Percentiles rank a stretch among this genome's conserved stretches.
Conservation (phyloP, 2,797 vertebrate genomes). For the Pseudocheirus occidentalis region DNA sequence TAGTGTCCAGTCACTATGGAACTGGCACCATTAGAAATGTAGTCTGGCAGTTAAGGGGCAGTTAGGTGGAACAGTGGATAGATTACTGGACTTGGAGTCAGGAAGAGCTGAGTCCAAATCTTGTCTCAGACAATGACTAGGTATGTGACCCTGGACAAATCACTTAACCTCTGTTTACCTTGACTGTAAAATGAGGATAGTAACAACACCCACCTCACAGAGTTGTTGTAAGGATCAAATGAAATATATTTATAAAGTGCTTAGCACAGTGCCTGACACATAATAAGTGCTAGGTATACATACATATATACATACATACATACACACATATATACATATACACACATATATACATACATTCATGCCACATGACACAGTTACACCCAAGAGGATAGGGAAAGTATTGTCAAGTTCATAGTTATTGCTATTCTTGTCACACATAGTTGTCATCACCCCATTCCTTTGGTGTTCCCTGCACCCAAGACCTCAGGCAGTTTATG, state of each 20-base stretch:
- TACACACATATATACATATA: neutral
- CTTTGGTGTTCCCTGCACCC: neutral
- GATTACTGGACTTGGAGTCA: neutral
- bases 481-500: neutral
- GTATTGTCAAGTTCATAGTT: neutral
- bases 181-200: neutral
- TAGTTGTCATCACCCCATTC: neutral
- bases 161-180: neutral
- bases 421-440: neutral
- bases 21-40: neutral
- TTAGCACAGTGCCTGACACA: neutral
- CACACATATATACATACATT: neutral
- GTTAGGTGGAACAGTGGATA: neutral
- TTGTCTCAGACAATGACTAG: neutral
- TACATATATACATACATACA: neutral
- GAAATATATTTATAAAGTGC: neutral
- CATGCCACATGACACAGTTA: neutral
- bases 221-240: neutral
- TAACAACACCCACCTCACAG: neutral
- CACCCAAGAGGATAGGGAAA: neutral
- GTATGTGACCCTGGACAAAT: neutral
- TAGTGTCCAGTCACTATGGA: neutral
- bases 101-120: neutral
- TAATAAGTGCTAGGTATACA: neutral
- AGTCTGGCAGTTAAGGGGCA: neutral